These are phyloP conservation scores for Mormyrus hasselquistii DNA, from an alignment of 2,797 vertebrate genomes.

Conservation along the genomic window DNA sequence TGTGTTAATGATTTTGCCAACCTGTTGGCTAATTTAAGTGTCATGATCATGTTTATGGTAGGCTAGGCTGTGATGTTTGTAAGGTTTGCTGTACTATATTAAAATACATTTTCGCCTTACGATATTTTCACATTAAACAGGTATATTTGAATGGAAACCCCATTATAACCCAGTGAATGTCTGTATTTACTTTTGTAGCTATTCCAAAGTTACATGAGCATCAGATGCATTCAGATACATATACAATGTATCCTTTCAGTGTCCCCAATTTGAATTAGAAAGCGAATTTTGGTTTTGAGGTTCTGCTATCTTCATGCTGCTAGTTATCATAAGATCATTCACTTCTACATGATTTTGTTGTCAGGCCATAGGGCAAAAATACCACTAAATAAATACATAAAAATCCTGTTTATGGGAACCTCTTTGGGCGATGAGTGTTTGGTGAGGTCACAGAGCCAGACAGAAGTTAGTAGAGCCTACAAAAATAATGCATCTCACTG, in stretches of 20 bases:
- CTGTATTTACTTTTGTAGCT: not conserved
- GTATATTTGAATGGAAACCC: not conserved
- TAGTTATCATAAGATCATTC: not conserved
- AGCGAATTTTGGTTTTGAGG: not conserved
- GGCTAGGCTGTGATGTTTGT: not conserved
- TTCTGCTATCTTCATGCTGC: not conserved
- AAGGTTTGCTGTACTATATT: not conserved
- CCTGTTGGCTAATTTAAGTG: not conserved
- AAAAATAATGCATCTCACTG: conserved; percentile 25
- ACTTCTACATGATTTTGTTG: not conserved
- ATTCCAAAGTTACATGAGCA: not conserved
- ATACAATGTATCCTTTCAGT: not conserved
- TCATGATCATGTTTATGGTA: not conserved
- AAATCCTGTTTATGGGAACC: not conserved
- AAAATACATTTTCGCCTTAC: not conserved
- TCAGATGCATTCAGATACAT: not conserved
- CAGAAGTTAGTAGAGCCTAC: conserved; percentile 10
- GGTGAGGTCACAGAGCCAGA: conserved; percentile 21
- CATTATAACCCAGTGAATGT: not conserved
- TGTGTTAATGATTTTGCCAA: not conserved
- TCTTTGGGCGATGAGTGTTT: not conserved
- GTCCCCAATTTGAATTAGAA: not conserved
- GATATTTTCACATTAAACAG: not conserved
- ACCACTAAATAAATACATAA: not conserved
- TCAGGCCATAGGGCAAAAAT: not conserved